A percentile compares a stretch with the other conserved stretches of the same genome.
phyloP scores from a whole-genome alignment of 37 sponge, comb jelly and placozoan genomes.

The Aplysina aerophoba region DNA sequence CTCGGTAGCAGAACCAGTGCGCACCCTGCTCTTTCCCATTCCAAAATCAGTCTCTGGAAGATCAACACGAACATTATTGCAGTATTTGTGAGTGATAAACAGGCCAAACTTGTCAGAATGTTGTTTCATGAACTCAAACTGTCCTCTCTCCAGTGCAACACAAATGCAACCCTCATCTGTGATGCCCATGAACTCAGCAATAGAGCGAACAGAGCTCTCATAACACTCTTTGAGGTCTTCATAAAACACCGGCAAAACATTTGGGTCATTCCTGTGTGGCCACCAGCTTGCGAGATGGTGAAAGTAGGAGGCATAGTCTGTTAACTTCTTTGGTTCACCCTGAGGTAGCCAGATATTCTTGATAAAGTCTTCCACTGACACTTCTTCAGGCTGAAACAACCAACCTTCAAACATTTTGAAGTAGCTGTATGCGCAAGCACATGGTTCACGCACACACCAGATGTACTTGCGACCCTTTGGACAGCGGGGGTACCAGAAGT shows the following conservation, averaged over 20 bases:
- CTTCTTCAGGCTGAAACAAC: too few relatives aligned
- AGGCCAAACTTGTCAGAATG: background rate
- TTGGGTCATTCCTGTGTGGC: constrained; percentile 34
- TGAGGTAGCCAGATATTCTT: too few relatives aligned
- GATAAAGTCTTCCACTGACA: too few relatives aligned
- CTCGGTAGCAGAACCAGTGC: background rate
- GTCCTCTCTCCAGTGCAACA: background rate
- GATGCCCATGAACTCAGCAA: constrained; percentile 45
- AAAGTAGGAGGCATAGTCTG: background rate
- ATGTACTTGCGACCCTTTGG: background rate
- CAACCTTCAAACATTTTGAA: too few relatives aligned
- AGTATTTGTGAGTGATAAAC: background rate
- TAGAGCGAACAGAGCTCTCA: constrained; percentile 3
- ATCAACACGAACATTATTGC: background rate
- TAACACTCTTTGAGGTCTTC: constrained; percentile 48
- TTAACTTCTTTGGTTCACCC: background rate
- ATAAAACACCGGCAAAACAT: constrained; percentile 43
- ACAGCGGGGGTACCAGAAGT: background rate
- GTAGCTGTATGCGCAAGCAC: too few relatives aligned
- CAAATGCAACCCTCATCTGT: background rate
- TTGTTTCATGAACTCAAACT: background rate
- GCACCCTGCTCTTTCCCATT: background rate
- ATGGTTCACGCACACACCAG: background rate
- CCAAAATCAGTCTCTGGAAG: background rate
- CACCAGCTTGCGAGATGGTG: constrained; percentile 36